Conservation (phyloP, 2,888 invertebrate genomes). For the Branchipolynoe longqiensis region DNA sequence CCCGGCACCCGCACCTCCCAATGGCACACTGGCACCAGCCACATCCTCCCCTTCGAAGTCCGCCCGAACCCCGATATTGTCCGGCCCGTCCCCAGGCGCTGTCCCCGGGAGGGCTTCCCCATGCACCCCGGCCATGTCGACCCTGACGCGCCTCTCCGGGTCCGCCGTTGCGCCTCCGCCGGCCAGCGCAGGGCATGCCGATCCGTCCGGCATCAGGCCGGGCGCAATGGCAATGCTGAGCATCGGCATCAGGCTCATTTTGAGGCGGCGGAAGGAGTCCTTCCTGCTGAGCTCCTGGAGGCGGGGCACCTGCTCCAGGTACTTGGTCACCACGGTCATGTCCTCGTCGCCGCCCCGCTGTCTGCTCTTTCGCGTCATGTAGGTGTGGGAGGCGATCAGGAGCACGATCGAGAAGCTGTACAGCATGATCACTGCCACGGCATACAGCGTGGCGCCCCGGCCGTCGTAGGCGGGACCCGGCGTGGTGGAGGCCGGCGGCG, state of each 20-base stretch:
- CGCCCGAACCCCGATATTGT: too few species aligned
- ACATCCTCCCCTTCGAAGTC: too few species aligned
- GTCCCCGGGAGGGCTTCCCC: too few species aligned
- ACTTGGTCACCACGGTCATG: slow-evolving; percentile 68
- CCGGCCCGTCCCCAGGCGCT: too few species aligned
- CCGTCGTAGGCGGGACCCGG: slow-evolving; percentile 29
- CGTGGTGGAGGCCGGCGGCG: not conserved
- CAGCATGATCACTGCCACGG: slow-evolving; percentile 80
- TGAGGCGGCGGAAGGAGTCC: slow-evolving; percentile 66
- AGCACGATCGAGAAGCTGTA: slow-evolving; percentile 81
- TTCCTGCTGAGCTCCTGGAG: slow-evolving; percentile 66
- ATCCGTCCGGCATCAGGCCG: too few species aligned
- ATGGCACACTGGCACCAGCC: too few species aligned
- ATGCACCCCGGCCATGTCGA: too few species aligned
- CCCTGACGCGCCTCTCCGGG: too few species aligned
- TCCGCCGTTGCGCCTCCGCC: too few species aligned
- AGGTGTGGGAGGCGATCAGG: slow-evolving; percentile 81
- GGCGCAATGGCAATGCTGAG: slow-evolving; percentile 37
- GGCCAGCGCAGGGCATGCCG: too few species aligned
- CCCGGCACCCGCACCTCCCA: too few species aligned
- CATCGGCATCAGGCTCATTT: slow-evolving; percentile 63
- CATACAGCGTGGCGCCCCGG: slow-evolving; percentile 79
- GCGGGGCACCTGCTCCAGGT: slow-evolving; percentile 68
- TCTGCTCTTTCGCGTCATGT: slow-evolving; percentile 68
- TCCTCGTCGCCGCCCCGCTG: slow-evolving; percentile 64